Conservation (phyloP, 92 coral and sea anemone genomes). For the Actinernus sp. region DNA sequence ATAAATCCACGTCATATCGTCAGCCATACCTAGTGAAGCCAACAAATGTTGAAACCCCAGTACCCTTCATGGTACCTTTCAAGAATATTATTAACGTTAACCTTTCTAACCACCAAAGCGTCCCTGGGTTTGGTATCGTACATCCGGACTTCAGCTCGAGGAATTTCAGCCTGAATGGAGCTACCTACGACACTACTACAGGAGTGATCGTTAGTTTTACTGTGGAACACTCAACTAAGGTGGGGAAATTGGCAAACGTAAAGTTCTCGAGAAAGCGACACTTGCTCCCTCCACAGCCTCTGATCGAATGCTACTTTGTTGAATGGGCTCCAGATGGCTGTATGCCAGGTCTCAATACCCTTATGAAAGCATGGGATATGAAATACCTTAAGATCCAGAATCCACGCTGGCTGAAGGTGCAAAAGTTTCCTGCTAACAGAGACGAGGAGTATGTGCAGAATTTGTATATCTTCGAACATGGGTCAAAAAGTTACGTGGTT, state of each 20-base stretch:
- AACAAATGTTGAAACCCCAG: too few species aligned
- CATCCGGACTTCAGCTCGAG: too few species aligned
- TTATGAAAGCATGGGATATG: conserved; percentile 28
- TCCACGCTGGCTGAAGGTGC: conserved; percentile 16
- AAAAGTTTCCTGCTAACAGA: conserved; percentile 5
- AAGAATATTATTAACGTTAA: too few species aligned
- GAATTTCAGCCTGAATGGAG: background rate
- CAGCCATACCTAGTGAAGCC: conserved; percentile 11
- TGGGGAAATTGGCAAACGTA: conserved; percentile 10
- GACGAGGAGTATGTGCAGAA: conserved; percentile 3
- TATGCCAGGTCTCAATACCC: conserved; percentile 6
- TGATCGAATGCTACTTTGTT: conserved; percentile 12
- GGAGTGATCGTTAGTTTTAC: too few species aligned
- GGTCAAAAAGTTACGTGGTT: conserved; percentile 4
- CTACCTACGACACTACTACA: too few species aligned
- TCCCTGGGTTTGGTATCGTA: too few species aligned
- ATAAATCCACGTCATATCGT: background rate
- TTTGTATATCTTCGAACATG: conserved; percentile 6
- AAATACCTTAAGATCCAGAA: conserved; percentile 1
- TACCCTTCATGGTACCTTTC: too few species aligned
- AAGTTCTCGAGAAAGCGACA: conserved; percentile 8
- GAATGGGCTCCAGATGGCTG: conserved; percentile 26
- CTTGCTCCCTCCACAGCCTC: conserved; percentile 4
- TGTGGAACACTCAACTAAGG: too few species aligned
- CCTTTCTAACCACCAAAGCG: too few species aligned